These are phyloP conservation scores for Scaptomyza flava DNA, from an alignment of 2,888 invertebrate species.

Conservation along the genomic window DNA sequence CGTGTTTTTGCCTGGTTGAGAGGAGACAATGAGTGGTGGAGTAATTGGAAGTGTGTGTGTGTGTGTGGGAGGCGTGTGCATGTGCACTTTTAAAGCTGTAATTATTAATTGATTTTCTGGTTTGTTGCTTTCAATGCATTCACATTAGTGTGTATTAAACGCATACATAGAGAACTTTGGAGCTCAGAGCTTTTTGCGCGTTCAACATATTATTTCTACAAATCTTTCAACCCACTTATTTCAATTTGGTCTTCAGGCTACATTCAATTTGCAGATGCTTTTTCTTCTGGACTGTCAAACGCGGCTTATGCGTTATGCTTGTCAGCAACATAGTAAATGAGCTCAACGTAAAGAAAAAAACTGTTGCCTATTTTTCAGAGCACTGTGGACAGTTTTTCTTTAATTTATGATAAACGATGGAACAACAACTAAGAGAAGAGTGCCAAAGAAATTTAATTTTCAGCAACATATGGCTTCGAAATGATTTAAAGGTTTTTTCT, in stretches of 20 bases:
- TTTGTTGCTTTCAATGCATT: constrained; percentile 21
- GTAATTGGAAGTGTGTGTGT: background rate
- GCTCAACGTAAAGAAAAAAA: constrained; percentile 10
- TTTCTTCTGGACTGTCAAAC: constrained; percentile 5
- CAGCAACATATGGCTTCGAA: constrained; percentile 33
- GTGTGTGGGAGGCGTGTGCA: constrained; percentile 2
- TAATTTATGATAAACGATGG: constrained; percentile 9
- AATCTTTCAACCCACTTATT: background rate
- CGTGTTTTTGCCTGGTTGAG: constrained; percentile 3
- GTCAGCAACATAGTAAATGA: background rate
- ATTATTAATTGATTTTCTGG: constrained; percentile 58
- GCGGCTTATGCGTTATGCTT: constrained; percentile 27
- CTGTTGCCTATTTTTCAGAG: constrained; percentile 43
- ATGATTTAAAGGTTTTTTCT: constrained; percentile 34
- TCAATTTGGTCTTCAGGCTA: background rate
- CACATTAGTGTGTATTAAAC: background rate
- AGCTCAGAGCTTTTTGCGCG: background rate
- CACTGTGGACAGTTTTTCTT: background rate
- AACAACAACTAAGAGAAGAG: background rate
- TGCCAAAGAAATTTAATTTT: constrained; percentile 43
- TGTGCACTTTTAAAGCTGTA: constrained; percentile 2
- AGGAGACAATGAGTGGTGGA: background rate
- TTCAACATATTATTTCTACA: background rate
- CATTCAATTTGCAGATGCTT: constrained; percentile 21
- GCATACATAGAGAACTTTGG: background rate